These are phyloP conservation scores for Seira musarum DNA, from an alignment of 2,888 invertebrate genomes.

Conservation along the genomic window DNA sequence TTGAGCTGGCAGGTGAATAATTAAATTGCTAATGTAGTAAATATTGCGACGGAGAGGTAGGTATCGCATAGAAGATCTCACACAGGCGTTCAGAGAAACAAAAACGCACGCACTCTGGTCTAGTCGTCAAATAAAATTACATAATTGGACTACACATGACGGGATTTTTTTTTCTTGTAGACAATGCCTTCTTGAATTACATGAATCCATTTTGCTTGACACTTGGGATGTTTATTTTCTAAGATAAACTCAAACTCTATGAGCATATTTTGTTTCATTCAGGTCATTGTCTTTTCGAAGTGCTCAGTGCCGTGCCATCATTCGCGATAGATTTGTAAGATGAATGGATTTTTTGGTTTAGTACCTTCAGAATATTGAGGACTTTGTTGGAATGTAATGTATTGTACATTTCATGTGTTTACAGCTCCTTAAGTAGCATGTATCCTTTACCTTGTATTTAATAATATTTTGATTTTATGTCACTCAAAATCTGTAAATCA, in stretches of 20 bases:
- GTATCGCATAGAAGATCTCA: background rate
- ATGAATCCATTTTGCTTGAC: background rate
- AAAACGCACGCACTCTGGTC: background rate
- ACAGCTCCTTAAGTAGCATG: background rate
- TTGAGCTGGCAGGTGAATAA: conserved; percentile 28
- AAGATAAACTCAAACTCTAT: conserved; percentile 11
- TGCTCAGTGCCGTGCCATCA: conserved; percentile 40
- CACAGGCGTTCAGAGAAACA: too few relatives aligned
- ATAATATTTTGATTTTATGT: background rate
- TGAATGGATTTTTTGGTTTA: background rate
- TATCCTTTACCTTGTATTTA: background rate
- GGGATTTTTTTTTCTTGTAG: conserved; percentile 9
- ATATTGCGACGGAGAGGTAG: background rate
- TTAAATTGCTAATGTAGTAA: conserved; percentile 26
- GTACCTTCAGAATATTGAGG: background rate
- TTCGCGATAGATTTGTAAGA: background rate
- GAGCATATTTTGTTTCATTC: conserved; percentile 50
- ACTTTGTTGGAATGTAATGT: background rate
- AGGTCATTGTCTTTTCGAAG: conserved; percentile 44
- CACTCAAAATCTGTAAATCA: background rate
- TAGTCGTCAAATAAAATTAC: background rate
- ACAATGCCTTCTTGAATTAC: conserved; percentile 39
- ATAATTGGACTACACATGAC: conserved; percentile 3
- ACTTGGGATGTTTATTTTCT: background rate
- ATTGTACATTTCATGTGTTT: too few relatives aligned